Percentiles rank a stretch among this genome's conserved stretches.
phyloP scores from a whole-genome alignment of 2,797 vertebrate species.

The Podarcis lilfordi region DNA sequence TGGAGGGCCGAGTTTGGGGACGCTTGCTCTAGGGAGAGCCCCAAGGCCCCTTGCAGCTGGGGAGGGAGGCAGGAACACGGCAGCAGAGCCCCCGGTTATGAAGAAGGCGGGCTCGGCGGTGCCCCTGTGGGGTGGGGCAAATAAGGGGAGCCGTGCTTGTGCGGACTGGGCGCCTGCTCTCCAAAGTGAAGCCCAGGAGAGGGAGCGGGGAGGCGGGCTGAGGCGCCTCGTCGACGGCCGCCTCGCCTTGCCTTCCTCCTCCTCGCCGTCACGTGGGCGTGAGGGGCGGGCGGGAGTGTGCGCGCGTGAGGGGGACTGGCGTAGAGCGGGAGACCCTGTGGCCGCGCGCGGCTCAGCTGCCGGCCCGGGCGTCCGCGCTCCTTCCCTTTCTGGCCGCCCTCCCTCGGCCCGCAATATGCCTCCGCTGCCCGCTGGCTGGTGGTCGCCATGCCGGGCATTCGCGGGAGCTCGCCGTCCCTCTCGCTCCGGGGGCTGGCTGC shows the following conservation, averaged over 20 bases:
- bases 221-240: no score
- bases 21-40: no score
- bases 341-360: not conserved
- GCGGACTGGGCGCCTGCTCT: not conserved
- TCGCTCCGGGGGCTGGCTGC: slow-evolving; percentile 64
- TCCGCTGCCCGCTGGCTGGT: slow-evolving; percentile 70
- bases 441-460: slow-evolving; percentile 73
- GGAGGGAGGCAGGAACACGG: no score
- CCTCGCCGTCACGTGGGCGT: slow-evolving; percentile 4
- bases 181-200: not conserved
- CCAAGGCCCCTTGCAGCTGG: no score
- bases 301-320: not conserved
- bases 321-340: not conserved
- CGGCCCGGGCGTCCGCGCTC: slow-evolving; percentile 28
- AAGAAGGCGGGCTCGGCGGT: not conserved
- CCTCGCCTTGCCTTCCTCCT: not conserved
- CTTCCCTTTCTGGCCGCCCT: slow-evolving; percentile 19
- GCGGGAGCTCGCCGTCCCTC: slow-evolving; percentile 59
- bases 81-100: no score
- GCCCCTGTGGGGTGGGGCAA: no score
- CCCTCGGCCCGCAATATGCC: slow-evolving; percentile 73
- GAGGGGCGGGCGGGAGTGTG: not conserved
- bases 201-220: not conserved
- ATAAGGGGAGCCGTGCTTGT: no score
- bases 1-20: no score